These are phyloP conservation scores for Ormia ochracea DNA, from an alignment of 2,888 invertebrate genomes.

Conservation along the genomic window DNA sequence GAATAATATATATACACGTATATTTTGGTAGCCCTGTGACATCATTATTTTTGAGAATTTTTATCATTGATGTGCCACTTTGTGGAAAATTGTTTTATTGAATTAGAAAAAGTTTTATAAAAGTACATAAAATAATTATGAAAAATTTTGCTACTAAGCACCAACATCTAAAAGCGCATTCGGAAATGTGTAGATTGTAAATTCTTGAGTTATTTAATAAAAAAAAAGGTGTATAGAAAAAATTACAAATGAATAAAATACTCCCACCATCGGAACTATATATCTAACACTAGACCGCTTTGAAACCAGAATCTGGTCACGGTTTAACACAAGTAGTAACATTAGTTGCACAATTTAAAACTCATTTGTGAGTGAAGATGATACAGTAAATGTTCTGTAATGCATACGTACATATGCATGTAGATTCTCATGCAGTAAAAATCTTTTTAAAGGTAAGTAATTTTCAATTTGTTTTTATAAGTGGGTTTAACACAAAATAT, in stretches of 20 bases:
- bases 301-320: not conserved
- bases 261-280: constrained; percentile 47
- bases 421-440: too few species aligned
- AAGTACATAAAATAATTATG: constrained; percentile 17
- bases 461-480: too few species aligned
- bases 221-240: constrained; percentile 8
- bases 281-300: not conserved
- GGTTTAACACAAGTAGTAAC: not conserved
- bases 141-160: not conserved
- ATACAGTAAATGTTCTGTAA: too few species aligned
- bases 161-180: not conserved
- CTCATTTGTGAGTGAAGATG: too few species aligned
- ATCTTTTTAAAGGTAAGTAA: too few species aligned
- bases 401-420: too few species aligned
- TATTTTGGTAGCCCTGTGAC: constrained; percentile 16
- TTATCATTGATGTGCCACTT: not conserved
- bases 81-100: not conserved
- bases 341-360: not conserved
- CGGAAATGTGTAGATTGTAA: not conserved
- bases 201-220: not conserved
- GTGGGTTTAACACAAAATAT: too few species aligned
- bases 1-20: not conserved
- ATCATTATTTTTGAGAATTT: constrained; percentile 13
- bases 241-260: constrained; percentile 42
- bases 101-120: constrained; percentile 13